Evolutionary conservation across 2,797 vertebrate genomes (phyloP).

Genomic region (Coluber constrictor): DNA sequence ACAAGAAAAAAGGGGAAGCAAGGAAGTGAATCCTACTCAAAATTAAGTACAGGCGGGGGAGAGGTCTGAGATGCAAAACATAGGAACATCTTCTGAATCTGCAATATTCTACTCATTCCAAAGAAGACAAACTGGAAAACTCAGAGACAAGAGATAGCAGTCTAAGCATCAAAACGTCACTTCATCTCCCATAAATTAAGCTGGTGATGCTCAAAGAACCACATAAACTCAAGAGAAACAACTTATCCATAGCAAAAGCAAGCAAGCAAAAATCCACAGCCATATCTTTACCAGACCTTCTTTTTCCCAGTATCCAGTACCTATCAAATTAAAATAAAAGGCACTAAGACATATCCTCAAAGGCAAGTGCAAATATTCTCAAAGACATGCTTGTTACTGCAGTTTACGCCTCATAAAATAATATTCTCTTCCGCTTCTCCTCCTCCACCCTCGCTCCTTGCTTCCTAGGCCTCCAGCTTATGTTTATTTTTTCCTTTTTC

Average conservation of each 20-base stretch:
- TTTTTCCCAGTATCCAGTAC: neutral
- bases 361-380: neutral
- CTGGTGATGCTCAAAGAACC: neutral
- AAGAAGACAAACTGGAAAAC: neutral
- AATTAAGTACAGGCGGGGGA: neutral
- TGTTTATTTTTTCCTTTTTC: neutral
- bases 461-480: neutral
- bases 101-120: neutral
- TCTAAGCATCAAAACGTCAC: neutral
- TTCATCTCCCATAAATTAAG: neutral
- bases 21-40: neutral
- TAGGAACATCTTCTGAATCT: neutral
- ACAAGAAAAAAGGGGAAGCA: neutral
- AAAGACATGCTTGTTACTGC: neutral
- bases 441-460: neutral
- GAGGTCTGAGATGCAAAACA: neutral
- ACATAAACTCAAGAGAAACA: neutral
- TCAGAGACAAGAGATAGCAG: neutral
- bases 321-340: neutral
- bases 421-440: neutral
- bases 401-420: neutral
- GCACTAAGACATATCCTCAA: neutral
- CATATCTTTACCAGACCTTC: neutral
- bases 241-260: neutral
- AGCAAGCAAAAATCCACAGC: neutral